These are phyloP conservation scores for Hipposideros larvatus DNA, from an alignment of 2,797 vertebrate species.

Conservation along the genomic window DNA sequence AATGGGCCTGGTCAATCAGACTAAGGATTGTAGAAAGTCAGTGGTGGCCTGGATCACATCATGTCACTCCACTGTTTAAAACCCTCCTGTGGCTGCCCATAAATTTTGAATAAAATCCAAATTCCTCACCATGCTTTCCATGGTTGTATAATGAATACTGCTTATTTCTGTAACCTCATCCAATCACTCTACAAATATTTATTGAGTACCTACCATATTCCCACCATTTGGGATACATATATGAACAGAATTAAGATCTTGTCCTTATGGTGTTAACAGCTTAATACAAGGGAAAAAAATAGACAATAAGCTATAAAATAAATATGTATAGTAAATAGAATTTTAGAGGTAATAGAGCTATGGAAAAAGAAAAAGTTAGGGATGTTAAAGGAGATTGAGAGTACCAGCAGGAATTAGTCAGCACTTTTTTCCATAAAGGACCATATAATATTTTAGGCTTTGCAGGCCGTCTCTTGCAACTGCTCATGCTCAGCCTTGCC, in stretches of 20 bases:
- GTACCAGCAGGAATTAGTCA: neutral
- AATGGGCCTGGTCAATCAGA: no score
- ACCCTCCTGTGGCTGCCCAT: neutral
- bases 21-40: neutral
- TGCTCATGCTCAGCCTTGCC: neutral
- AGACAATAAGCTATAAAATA: neutral
- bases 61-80: neutral
- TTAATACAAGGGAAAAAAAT: neutral
- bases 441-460: neutral
- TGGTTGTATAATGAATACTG: neutral
- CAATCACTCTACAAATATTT: neutral
- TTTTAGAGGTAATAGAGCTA: neutral
- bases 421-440: neutral
- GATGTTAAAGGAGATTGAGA: neutral
- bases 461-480: neutral
- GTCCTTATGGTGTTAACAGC: neutral
- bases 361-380: neutral
- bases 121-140: neutral
- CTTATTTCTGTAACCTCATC: neutral
- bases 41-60: neutral
- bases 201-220: neutral
- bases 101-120: neutral
- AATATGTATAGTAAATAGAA: neutral
- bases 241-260: conserved; percentile 19
- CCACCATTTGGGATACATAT: neutral